These are phyloP conservation scores for Drosophila anomalipes DNA, from an alignment of 2,888 invertebrate genomes.

Conservation along the genomic window DNA sequence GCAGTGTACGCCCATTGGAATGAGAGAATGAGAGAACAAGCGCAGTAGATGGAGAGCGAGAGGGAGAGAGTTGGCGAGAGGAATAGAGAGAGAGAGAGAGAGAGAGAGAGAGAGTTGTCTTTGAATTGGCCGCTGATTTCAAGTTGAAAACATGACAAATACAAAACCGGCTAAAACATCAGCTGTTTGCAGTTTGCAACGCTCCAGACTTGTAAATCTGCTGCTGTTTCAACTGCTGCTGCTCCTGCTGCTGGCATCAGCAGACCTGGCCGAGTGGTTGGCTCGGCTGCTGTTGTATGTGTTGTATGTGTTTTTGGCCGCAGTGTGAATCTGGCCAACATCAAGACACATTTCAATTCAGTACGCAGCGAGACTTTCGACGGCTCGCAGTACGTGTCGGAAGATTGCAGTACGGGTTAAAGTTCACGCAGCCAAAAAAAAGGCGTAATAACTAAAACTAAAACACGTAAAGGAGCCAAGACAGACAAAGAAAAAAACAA, in stretches of 20 bases:
- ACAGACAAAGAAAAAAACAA: slow-evolving; percentile 8
- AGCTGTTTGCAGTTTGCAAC: slow-evolving; percentile 49
- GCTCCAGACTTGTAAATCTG: slow-evolving; percentile 45
- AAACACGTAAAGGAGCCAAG: slow-evolving; percentile 2
- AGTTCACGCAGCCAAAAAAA: slow-evolving; percentile 14
- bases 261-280: slow-evolving; percentile 44
- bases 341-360: slow-evolving; percentile 38
- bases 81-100: slow-evolving; percentile 4
- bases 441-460: slow-evolving; percentile 8
- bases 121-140: slow-evolving; percentile 48
- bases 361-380: slow-evolving; percentile 62
- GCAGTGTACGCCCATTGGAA: slow-evolving; percentile 2
- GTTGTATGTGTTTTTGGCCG: slow-evolving; percentile 24
- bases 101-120: not conserved
- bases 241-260: slow-evolving; percentile 18
- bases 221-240: slow-evolving; percentile 28
- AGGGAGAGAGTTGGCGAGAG: not conserved
- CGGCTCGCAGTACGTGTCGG: slow-evolving; percentile 42
- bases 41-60: not conserved
- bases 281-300: not conserved
- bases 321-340: slow-evolving; percentile 30
- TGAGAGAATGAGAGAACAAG: not conserved
- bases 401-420: slow-evolving; percentile 17
- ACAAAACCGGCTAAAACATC: slow-evolving; percentile 68
- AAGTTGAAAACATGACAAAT: slow-evolving; percentile 31